Evolutionary conservation across 2,113 vertebrate species (phyloP).

Genomic region (Myotis brandtii): DNA sequence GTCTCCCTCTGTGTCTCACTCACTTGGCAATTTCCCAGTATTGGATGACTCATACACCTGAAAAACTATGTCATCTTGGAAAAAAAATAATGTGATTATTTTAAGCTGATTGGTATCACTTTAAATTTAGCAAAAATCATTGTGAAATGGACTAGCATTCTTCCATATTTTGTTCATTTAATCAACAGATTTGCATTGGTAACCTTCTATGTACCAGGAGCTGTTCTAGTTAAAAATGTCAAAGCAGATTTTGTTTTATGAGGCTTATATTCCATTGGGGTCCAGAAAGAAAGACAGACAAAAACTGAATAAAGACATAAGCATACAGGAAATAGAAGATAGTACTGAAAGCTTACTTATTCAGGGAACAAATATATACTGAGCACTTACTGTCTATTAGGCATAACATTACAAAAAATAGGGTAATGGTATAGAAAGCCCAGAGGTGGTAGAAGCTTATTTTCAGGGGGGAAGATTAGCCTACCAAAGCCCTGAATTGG

Average conservation of each 20-base stretch:
- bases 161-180: not conserved
- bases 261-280: not conserved
- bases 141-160: not conserved
- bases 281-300: not conserved
- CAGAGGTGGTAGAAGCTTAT: not conserved
- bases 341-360: not conserved
- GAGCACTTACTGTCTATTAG: not conserved
- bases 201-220: not conserved
- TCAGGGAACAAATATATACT: not conserved
- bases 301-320: not conserved
- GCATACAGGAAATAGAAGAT: not conserved
- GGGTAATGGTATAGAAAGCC: not conserved
- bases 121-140: not conserved
- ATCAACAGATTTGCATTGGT: not conserved
- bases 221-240: not conserved
- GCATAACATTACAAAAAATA: not conserved
- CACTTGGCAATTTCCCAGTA: not conserved
- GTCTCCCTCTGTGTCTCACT: not conserved
- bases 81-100: not conserved
- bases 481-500: not conserved
- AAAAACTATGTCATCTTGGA: not conserved
- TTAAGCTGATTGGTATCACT: not conserved
- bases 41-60: not conserved
- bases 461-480: not conserved
- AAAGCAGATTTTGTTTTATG: not conserved